These are phyloP conservation scores for Hirtodrosophila confusa DNA, from an alignment of 2,888 invertebrate species.

Conservation along the genomic window DNA sequence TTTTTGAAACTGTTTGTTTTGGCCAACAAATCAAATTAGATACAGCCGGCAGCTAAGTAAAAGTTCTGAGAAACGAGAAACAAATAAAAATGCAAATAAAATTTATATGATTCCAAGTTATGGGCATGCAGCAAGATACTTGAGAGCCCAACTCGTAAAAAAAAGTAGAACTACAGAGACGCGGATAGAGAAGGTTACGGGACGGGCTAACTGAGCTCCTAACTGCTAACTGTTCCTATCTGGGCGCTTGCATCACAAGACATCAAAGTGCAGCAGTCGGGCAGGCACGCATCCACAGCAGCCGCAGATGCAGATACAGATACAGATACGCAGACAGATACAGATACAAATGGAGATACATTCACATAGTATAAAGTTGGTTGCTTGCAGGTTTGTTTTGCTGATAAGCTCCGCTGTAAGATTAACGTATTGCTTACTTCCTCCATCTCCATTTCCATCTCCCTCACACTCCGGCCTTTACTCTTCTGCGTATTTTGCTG, in stretches of 20 bases:
- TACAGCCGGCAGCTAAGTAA: constrained; percentile 22
- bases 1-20: constrained; percentile 18
- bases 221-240: constrained; percentile 60
- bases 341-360: constrained; percentile 58
- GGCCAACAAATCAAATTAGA: constrained; percentile 45
- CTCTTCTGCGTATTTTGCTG: constrained; percentile 62
- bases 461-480: constrained; percentile 1
- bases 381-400: constrained; percentile 63
- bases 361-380: constrained; percentile 55
- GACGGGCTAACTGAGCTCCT: constrained; percentile 44
- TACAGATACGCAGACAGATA: constrained; percentile 31
- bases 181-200: constrained; percentile 2
- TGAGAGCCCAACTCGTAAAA: constrained; percentile 58
- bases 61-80: constrained; percentile 43
- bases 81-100: constrained; percentile 72
- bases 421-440: constrained; percentile 62
- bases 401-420: constrained; percentile 61
- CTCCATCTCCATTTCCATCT: constrained; percentile 3
- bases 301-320: constrained; percentile 20
- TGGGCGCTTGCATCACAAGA: constrained; percentile 60
- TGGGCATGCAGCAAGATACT: constrained; percentile 50
- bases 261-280: constrained; percentile 65
- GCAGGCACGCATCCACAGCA: constrained; percentile 47
- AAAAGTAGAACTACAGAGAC: constrained; percentile 22
- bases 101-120: constrained; percentile 62